A percentile compares a stretch with the other conserved stretches of the same genome.
These are phyloP conservation scores for Cyprinodon tularosa DNA, from an alignment of 2,113 vertebrate genomes.

Conservation along the genomic window DNA sequence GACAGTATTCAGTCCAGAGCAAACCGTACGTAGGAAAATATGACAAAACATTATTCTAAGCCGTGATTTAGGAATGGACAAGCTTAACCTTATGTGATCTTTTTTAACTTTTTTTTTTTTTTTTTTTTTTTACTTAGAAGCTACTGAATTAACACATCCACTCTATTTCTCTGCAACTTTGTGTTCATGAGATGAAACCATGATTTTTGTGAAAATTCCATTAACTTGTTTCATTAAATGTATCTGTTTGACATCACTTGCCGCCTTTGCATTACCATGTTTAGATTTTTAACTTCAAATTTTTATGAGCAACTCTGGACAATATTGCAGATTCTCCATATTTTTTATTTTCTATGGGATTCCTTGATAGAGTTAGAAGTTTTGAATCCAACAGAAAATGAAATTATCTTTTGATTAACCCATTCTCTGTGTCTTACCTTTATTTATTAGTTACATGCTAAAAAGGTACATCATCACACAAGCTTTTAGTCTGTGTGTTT, in stretches of 20 bases:
- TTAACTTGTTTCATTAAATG: neutral
- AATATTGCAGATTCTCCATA: neutral
- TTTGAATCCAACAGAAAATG: neutral
- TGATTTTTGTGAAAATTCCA: neutral
- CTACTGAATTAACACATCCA: constrained; percentile 6
- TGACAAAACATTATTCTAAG: constrained; percentile 12
- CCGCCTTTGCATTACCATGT: neutral
- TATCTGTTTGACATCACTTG: neutral
- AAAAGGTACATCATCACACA: too few species aligned
- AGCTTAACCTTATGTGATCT: too few species aligned
- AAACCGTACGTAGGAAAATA: neutral
- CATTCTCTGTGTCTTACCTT: too few species aligned
- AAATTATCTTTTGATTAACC: neutral
- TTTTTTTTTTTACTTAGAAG: neutral
- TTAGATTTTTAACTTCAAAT: neutral
- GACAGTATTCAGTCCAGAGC: constrained; percentile 10
- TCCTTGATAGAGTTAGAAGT: neutral
- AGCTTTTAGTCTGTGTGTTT: too few species aligned
- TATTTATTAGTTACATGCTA: too few species aligned
- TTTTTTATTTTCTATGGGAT: neutral
- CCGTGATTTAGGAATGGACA: neutral
- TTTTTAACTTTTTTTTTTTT: neutral
- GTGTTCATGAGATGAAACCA: neutral
- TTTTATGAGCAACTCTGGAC: neutral
- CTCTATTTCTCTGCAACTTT: neutral